These are phyloP conservation scores for Pampusana beccarii DNA, from an alignment of 2,113 vertebrate genomes.

Conservation along the genomic window DNA sequence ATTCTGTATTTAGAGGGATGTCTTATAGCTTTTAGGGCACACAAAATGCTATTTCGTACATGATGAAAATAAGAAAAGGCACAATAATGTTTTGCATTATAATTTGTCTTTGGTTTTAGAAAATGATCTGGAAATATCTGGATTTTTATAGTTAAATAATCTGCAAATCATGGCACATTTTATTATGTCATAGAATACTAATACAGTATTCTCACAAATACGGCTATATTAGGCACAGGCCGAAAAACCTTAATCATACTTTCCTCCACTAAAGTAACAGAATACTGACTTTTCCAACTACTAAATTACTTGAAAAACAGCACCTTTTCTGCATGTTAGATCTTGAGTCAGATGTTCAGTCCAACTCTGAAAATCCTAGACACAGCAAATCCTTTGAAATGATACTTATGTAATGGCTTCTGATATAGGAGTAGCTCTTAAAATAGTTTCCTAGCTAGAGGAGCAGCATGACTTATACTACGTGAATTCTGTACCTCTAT, in stretches of 20 bases:
- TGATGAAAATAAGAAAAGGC: not conserved
- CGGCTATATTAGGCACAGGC: fast-evolving
- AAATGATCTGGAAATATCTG: not conserved
- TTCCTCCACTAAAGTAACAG: not conserved
- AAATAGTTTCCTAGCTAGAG: not conserved
- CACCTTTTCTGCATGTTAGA: not conserved
- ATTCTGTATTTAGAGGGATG: not conserved
- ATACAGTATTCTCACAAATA: not conserved
- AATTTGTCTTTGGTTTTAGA: not conserved
- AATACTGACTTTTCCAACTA: not conserved
- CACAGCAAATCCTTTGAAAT: not conserved
- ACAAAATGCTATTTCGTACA: not conserved
- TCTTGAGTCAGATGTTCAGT: not conserved
- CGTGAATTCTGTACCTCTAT: fast-evolving
- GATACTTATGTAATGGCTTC: not conserved
- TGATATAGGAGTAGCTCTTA: not conserved
- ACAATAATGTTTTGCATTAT: not conserved
- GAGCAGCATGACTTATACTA: not conserved
- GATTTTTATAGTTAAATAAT: not conserved
- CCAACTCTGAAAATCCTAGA: not conserved
- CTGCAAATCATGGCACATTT: not conserved
- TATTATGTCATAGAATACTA: not conserved
- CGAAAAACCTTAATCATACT: fast-evolving
- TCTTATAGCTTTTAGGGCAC: not conserved
- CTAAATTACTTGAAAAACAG: not conserved